Evolutionary conservation across 92 coral and sea anemone species (phyloP), one percentile per base, ranked within the genome.

Genomic region (Zoanthus sansibaricus): DNA sequence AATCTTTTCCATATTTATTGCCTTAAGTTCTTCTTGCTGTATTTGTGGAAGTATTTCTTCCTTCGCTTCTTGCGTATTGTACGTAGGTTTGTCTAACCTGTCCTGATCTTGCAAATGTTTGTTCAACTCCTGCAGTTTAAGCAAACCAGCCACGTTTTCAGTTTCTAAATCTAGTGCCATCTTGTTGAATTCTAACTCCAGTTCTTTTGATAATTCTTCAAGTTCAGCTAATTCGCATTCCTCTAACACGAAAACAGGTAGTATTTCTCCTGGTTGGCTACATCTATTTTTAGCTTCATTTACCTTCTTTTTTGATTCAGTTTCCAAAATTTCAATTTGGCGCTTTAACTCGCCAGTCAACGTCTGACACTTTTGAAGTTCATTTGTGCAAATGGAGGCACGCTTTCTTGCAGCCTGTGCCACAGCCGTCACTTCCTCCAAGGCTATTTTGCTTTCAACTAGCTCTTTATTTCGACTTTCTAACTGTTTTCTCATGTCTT

Each of bases 291-390:
- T 49, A 49, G 55, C 10, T 11, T 49, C 55, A 1, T 49, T 49
- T 49, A 55, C 86, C 9, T 67, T 86, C 4, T 46, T 76, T 71
- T 89, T 93, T n/a, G 83, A 72, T 46, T 83, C 90, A 11, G 79
- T 88, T 9, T 88, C 90, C 82, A 91, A 67, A 9, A 67, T 48
- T 68, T 87, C 86, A 17, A 93, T 85, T 72, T 93, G 88, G 42
- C 79, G 66, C 47, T 91, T 86, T 1, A 91, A 88, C 20, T 78
- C 87, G 32, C 91, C 88, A n/a, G 91, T 78, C 32, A 88, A 18
- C 15, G 62, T 82, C 52, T 86, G 76, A 46, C 90, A 82, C 56
- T 93, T 92, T 14, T 33, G 68, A 6, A 93, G 64, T 20, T 91
- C 94, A 68, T 74, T 74, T 25, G 87, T 94, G 56, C 87, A 86